Percentiles rank a stretch among this genome's conserved stretches.
These are phyloP conservation scores for Phragmatobia fuliginosa DNA, from an alignment of 2,888 invertebrate species.

Conservation along the genomic window DNA sequence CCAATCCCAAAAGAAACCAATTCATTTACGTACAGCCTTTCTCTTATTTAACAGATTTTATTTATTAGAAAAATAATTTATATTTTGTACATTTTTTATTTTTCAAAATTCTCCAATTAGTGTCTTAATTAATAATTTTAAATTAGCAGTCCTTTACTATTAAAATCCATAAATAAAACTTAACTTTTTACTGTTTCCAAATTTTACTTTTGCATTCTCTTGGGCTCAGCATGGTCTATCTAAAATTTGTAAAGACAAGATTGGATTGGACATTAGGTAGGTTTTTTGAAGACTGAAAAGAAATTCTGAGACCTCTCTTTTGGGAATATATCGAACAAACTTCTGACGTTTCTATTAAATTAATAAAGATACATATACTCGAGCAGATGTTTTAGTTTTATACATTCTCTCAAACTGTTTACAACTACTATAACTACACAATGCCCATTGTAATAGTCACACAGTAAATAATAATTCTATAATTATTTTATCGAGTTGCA, in stretches of 20 bases:
- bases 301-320: neutral
- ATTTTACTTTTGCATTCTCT: neutral
- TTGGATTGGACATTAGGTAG: neutral
- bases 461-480: constrained; percentile 7
- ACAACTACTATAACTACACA: constrained; percentile 36
- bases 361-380: neutral
- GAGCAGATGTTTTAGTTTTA: constrained; percentile 10
- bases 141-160: neutral
- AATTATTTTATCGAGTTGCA: neutral
- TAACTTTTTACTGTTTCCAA: neutral
- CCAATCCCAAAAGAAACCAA: neutral
- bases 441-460: constrained; percentile 36
- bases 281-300: neutral
- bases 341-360: neutral
- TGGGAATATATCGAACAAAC: neutral
- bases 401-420: constrained; percentile 38
- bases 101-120: neutral
- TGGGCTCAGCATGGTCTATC: neutral
- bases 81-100: neutral
- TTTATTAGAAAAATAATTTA: neutral
- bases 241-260: neutral
- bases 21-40: neutral
- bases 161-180: neutral
- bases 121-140: neutral
- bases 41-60: too few relatives aligned